Percentiles rank a stretch among this genome's conserved stretches.
Evolutionary conservation across 2,888 invertebrate species (phyloP).

Genomic region (Villa cingulata): DNA sequence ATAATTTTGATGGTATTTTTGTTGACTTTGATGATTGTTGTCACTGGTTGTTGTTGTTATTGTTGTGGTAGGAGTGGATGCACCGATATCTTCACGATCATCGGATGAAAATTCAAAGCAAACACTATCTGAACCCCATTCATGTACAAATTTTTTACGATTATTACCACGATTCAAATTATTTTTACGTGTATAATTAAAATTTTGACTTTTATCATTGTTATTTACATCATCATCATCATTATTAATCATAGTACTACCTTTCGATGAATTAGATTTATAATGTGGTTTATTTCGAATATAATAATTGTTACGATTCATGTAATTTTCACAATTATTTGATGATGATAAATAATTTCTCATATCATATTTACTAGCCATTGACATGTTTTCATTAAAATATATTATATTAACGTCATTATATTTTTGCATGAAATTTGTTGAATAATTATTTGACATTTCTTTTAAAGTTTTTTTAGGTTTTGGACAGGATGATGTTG

Average conservation of each 20-base stretch:
- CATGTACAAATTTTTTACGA: conserved; percentile 6
- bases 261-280: conserved; percentile 12
- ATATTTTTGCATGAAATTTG: conserved; percentile 30
- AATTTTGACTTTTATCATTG: background rate
- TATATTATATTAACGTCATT: conserved; percentile 32
- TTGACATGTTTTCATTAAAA: conserved; percentile 35
- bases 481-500: conserved; percentile 17
- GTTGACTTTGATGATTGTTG: too few species aligned
- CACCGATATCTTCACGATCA: conserved; percentile 17
- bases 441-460: conserved; percentile 27
- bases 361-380: conserved; percentile 32
- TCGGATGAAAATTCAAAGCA: conserved; percentile 30
- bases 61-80: too few species aligned
- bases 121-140: conserved; percentile 23
- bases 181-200: conserved; percentile 11
- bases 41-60: too few species aligned
- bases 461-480: conserved; percentile 33
- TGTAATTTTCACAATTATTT: too few species aligned
- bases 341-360: conserved; percentile 21
- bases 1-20: too few species aligned
- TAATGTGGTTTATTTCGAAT: background rate
- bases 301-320: background rate
- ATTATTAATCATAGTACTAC: conserved; percentile 12
- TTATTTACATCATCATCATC: conserved; percentile 17
- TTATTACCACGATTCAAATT: conserved; percentile 13